Conservation (phyloP, 2,113 vertebrate genomes). For the Labeo catla region DNA sequence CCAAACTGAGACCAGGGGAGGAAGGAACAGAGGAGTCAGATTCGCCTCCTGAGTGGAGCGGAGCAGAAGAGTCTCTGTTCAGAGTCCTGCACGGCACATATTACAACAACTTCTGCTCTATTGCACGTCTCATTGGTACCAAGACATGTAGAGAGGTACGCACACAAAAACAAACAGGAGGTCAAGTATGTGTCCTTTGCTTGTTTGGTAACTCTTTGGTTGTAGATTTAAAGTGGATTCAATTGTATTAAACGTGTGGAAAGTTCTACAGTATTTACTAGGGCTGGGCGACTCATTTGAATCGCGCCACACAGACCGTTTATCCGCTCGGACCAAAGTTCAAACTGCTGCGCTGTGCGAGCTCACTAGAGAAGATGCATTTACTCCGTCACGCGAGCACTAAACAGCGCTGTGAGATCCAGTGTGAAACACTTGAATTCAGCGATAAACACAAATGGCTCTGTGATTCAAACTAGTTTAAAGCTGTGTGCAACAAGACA, state of each 20-base stretch:
- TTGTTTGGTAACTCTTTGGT: not conserved
- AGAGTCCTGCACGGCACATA: constrained; percentile 97
- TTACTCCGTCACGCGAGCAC: too few relatives aligned
- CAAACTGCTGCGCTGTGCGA: too few relatives aligned
- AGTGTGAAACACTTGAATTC: too few relatives aligned
- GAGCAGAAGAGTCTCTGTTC: constrained; percentile 95
- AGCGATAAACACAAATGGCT: too few relatives aligned
- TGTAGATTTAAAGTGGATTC: not conserved
- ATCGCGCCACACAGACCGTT: too few relatives aligned
- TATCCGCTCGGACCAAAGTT: too few relatives aligned
- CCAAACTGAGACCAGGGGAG: constrained; percentile 84
- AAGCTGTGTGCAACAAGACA: too few relatives aligned
- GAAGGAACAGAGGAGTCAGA: constrained; percentile 79
- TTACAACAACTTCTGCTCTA: constrained; percentile 99
- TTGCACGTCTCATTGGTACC: constrained; percentile 91
- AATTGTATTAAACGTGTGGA: not conserved
- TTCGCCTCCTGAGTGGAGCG: constrained; percentile 85
- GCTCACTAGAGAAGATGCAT: too few relatives aligned
- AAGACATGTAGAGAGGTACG: constrained; percentile 96
- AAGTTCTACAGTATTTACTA: not conserved
- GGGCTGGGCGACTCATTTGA: too few relatives aligned
- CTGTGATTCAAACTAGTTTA: too few relatives aligned
- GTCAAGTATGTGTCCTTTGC: not conserved
- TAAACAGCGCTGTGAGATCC: too few relatives aligned
- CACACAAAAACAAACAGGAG: not conserved